phyloP scores from a whole-genome alignment of 2,113 vertebrate species.

The Panthera tigris region DNA sequence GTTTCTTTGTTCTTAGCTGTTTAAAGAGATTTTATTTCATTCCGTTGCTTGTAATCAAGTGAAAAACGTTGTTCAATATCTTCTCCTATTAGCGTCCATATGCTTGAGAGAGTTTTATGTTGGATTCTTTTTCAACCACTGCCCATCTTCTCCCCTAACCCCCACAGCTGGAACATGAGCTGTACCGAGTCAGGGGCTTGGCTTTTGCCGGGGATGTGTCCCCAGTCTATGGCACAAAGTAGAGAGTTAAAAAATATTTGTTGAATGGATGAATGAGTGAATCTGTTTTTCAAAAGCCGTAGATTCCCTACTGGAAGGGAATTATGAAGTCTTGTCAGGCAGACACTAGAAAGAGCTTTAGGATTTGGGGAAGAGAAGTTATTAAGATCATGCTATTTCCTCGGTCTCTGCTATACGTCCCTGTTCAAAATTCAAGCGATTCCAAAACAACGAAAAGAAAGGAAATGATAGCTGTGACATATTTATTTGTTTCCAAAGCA shows the following conservation, averaged over 20 bases:
- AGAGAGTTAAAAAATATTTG: not conserved
- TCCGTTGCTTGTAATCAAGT: not conserved
- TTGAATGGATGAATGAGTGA: not conserved
- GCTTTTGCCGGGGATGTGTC: not conserved
- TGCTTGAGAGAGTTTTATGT: not conserved
- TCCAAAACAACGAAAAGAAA: not conserved
- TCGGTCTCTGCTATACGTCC: not conserved
- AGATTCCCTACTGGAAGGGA: not conserved
- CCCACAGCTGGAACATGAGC: not conserved
- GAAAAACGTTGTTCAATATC: not conserved
- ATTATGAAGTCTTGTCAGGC: not conserved
- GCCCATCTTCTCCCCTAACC: rapidly evolving
- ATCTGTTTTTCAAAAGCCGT: not conserved
- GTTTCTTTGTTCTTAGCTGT: not conserved
- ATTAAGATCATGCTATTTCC: not conserved
- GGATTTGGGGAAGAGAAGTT: not conserved
- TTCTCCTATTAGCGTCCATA: not conserved
- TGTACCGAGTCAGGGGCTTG: not conserved
- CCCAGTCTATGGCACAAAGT: not conserved
- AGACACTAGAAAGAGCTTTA: not conserved
- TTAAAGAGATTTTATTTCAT: not conserved
- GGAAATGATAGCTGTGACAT: not conserved
- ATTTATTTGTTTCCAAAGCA: not conserved
- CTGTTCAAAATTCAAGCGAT: not conserved
- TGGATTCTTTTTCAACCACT: not conserved